A percentile compares a stretch with the other conserved stretches of the same genome.
Conservation (phyloP, 1,140 invertebrate genomes). For the Sycophaga agraensis region DNA sequence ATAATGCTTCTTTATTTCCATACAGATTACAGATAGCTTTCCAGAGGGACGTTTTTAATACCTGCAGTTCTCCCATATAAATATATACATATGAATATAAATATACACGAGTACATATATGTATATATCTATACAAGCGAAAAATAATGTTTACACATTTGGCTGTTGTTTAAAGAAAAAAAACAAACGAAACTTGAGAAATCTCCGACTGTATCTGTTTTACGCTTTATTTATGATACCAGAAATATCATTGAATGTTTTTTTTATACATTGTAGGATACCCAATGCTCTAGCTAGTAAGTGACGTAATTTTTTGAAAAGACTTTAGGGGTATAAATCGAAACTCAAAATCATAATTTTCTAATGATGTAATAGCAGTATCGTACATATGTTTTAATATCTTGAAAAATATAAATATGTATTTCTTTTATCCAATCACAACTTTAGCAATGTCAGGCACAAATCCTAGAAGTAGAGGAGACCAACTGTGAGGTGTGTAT, state of each 20-base stretch:
- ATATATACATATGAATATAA: slow-evolving; percentile 37
- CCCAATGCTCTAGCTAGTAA: slow-evolving; percentile 42
- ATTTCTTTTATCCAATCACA: slow-evolving; percentile 42
- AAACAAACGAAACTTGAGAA: slow-evolving; percentile 29
- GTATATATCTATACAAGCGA: slow-evolving; percentile 26
- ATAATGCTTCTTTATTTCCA: slow-evolving; percentile 56
- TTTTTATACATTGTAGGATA: slow-evolving; percentile 41
- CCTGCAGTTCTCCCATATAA: slow-evolving; percentile 45
- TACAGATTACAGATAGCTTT: slow-evolving; percentile 58
- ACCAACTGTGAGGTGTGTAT: slow-evolving; percentile 2
- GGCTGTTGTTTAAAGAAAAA: slow-evolving; percentile 26
- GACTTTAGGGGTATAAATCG: slow-evolving; percentile 13
- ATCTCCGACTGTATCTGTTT: slow-evolving; percentile 29
- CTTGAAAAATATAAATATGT: slow-evolving; percentile 44
- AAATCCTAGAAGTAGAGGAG: slow-evolving; percentile 21
- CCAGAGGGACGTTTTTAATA: slow-evolving; percentile 52
- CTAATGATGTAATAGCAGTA: slow-evolving; percentile 35
- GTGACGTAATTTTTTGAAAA: slow-evolving; percentile 30
- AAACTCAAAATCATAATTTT: slow-evolving; percentile 9
- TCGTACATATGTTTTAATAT: slow-evolving; percentile 42
- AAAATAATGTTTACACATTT: slow-evolving; percentile 21
- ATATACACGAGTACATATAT: slow-evolving; percentile 35
- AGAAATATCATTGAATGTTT: slow-evolving; percentile 26
- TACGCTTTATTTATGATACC: slow-evolving; percentile 24
- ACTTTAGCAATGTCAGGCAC: slow-evolving; percentile 9